phyloP scores from a whole-genome alignment of 2,113 vertebrate species.

The Sus scrofa region DNA sequence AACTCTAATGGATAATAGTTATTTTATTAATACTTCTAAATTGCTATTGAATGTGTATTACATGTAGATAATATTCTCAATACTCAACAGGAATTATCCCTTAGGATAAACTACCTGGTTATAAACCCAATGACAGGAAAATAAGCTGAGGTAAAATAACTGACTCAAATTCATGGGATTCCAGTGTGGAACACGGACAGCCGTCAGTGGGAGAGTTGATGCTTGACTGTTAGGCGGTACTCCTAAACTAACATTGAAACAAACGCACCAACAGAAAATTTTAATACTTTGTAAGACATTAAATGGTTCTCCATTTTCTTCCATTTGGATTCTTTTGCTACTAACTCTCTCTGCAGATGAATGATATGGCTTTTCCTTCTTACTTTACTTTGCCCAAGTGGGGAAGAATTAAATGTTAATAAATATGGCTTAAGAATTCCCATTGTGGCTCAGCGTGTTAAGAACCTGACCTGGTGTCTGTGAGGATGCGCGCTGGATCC shows the following conservation, averaged over 20 bases:
- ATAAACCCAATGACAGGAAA: not conserved
- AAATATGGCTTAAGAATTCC: not conserved
- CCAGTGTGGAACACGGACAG: not conserved
- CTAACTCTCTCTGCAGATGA: not conserved
- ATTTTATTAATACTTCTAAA: not conserved
- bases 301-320: not conserved
- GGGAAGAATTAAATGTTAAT: constrained; percentile 35
- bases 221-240: not conserved
- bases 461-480: no score
- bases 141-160: not conserved
- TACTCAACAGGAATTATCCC: not conserved
- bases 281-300: not conserved
- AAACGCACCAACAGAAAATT: not conserved
- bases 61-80: not conserved
- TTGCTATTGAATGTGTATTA: not conserved
- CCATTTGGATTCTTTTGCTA: not conserved
- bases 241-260: not conserved
- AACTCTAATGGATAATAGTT: not conserved
- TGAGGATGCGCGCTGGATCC: no score
- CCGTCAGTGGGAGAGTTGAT: not conserved
- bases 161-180: not conserved
- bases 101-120: not conserved
- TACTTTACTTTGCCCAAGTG: not conserved
- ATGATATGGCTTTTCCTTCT: not conserved
- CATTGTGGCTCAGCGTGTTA: no score